Evolutionary conservation across 2,797 vertebrate genomes (phyloP), one percentile per base, ranked within the genome.

Genomic region (Yasuhikotakia modesta): DNA sequence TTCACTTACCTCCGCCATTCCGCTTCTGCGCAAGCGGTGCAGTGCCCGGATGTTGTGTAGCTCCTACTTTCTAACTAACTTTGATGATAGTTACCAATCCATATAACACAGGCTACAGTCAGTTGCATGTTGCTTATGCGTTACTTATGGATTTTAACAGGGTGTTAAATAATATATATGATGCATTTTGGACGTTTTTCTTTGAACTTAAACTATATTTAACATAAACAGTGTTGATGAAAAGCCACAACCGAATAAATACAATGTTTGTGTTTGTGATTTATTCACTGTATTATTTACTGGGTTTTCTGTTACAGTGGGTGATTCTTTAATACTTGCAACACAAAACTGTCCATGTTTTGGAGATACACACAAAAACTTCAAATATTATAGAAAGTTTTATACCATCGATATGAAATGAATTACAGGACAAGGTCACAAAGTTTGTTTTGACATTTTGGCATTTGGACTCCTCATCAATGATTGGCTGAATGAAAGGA

Each of bases 1-100:
- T 88, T 90, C 87, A 92, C 93, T 94, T 90, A 94, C 93, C 93
- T 94, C 93, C 93, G 93, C 93, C 93, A 94, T 94, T 94, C 91
- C 91, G 91, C 87, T 90, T 90, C 90, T 94, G 92, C 91, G 92
- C 91, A 89, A 89, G 92, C 92, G 90, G 82, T 61, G 82, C 90
- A 84, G 90, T 88, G 92, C 93, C 93, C 93, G 93, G 93, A 94
- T 94, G 93, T 94, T 91, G 92, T 89, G 86, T 87, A 85, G 78
- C 83, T 81, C 75, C 81, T 82, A 82, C 75, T 77, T 48, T 67
- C 22, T 45, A 67, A 82, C 73, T 27, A 70, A 82, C 17, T 76
- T 61, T 69, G 57, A 75, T 76, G 68, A 77, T 58, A 78, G 65
- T 63, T 3, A 52, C 16, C 13, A 14, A 48, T 46, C 10, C 19